Base-by-base conservation (phyloP, 2,797 vertebrate species). In the Lepilemur septentrionalis region DNA sequence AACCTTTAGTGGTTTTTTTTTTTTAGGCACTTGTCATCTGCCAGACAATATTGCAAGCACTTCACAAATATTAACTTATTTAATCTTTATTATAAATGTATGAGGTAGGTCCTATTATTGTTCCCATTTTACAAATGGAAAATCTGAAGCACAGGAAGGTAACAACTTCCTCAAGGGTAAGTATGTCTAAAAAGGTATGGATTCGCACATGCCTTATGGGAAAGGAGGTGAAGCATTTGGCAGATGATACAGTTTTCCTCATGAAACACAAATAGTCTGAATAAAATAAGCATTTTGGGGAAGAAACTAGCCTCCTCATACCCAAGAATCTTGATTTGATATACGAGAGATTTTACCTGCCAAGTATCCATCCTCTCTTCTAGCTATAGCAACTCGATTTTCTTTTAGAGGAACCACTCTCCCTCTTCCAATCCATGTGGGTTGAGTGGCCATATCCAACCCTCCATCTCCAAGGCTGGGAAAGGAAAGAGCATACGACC, bases 1-100 rank as follows among this genome's bases (percentile, higher is more conserved):
- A 57, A 57, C 22, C 3, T 57, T 23, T 57, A 57, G 22, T 57
- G 55, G 55, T 23, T 57, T n/a, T 61, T n/a, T 23, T 57, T n/a
- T 91, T 89, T 84, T 55, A 23, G 89, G 22, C 80, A 79, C 75
- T 85, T 85, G 48, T 87, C 32, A 48, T 87, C 30, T 95, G 13
- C 41, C 86, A 87, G 61, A 93, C 15, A 83, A 25, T 84, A 17
- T 25, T 92, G 11, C 10, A 82, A 76, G n/a, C 3, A 76, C 50
- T 59, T 87, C 38, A 83, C 67, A 75, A 79, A 84, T 72, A 46
- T 87, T 81, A 96, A 63, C 52, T 48, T 92, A 65, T 87, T 89
- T 95, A 81, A 89, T 30, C n/a, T 95, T 89, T 67, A 28, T 59
- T 75, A 52, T 32, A 72, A 75, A 79, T 73, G 7, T 52, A 35